Evolutionary conservation across 1,140 invertebrate species (phyloP).

Genomic region (Globodera rostochiensis): DNA sequence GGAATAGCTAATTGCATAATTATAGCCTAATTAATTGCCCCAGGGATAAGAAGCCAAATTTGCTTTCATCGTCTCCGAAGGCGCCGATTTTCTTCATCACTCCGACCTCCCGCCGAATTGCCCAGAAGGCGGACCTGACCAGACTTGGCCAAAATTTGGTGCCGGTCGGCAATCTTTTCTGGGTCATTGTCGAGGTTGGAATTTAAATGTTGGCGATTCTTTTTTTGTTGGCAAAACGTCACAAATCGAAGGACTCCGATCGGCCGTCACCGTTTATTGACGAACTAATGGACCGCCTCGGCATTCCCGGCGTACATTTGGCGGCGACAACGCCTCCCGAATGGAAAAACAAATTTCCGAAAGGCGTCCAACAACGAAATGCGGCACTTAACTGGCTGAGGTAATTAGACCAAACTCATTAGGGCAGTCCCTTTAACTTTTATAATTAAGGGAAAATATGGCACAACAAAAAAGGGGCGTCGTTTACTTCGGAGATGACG

Average conservation of each 20-base stretch:
- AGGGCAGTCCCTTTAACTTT: no score
- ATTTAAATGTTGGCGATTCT: neutral
- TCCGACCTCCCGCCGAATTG: slow-evolving; percentile 83
- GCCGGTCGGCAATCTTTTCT: slow-evolving; percentile 69
- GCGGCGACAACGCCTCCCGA: slow-evolving; percentile 79
- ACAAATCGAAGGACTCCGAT: slow-evolving; percentile 53
- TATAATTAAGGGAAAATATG: slow-evolving; percentile 43
- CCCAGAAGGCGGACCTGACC: slow-evolving; percentile 92
- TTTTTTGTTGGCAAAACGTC: neutral
- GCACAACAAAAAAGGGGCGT: slow-evolving; percentile 71
- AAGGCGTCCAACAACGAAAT: slow-evolving; percentile 93
- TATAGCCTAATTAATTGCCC: no score
- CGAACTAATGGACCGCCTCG: slow-evolving; percentile 77
- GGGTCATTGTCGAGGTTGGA: slow-evolving; percentile 60
- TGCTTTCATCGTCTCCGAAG: neutral
- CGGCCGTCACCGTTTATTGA: slow-evolving; percentile 72
- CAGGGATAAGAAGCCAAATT: slow-evolving; percentile 15
- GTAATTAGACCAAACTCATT: slow-evolving; percentile 64
- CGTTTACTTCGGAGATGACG: slow-evolving; percentile 97
- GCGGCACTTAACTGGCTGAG: slow-evolving; percentile 84
- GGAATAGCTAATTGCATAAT: no score
- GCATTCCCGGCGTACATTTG: slow-evolving; percentile 79
- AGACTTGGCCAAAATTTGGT: slow-evolving; percentile 82
- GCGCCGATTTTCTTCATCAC: slow-evolving; percentile 75
- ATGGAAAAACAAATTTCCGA: slow-evolving; percentile 82